These are phyloP conservation scores for Mnemiopsis leidyi DNA, from an alignment of 37 sponge, comb jelly and placozoan species.

Conservation along the genomic window DNA sequence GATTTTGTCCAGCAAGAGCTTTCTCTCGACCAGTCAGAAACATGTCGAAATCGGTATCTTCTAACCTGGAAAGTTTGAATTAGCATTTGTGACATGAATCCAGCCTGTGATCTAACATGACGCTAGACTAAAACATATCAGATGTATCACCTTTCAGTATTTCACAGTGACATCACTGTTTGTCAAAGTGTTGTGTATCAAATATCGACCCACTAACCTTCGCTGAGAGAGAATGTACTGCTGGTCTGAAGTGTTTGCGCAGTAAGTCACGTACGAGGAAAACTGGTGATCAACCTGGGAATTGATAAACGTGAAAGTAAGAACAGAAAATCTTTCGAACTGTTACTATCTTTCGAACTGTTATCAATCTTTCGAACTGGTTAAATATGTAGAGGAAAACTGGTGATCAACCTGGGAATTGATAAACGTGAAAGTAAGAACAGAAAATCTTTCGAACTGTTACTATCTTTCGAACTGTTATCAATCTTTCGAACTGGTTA, in stretches of 20 bases:
- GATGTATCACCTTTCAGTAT: too few relatives aligned
- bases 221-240: neutral
- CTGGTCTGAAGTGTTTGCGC: slow-evolving; percentile 7
- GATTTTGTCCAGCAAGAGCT: neutral
- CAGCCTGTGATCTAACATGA: too few relatives aligned
- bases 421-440: neutral
- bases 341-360: too few relatives aligned
- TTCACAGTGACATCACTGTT: neutral
- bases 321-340: too few relatives aligned
- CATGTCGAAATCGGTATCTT: neutral
- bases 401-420: neutral
- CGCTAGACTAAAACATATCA: too few relatives aligned
- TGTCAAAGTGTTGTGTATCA: neutral
- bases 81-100: neutral
- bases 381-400: too few relatives aligned
- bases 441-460: too few relatives aligned
- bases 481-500: too few relatives aligned
- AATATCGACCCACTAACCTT: neutral
- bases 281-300: neutral
- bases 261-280: neutral
- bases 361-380: too few relatives aligned
- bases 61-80: neutral
- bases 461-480: too few relatives aligned
- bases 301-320: neutral
- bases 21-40: neutral